phyloP scores from a whole-genome alignment of 2,113 vertebrate species.

The Lamprotornis superbus region DNA sequence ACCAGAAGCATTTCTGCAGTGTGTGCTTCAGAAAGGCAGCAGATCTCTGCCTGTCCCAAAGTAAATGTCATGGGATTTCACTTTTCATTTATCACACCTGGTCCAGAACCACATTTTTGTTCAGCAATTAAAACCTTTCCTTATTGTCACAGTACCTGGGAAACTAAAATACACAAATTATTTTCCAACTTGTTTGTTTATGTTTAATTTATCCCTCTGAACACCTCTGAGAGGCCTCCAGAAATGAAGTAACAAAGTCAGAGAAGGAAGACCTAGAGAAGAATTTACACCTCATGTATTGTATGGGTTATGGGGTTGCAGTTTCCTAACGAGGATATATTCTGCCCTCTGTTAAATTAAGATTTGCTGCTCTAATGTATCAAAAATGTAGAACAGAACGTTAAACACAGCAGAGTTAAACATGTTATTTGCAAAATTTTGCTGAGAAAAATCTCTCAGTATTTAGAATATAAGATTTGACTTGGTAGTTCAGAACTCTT shows the following conservation, averaged over 20 bases:
- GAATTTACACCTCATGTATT: neutral
- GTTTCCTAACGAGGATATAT: neutral
- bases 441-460: neutral
- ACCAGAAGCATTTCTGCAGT: neutral
- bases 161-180: neutral
- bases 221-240: neutral
- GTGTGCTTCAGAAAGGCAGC: neutral
- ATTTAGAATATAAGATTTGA: neutral
- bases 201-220: neutral
- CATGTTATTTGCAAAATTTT: neutral
- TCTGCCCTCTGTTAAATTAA: neutral
- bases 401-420: neutral
- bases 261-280: neutral
- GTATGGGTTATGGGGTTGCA: neutral
- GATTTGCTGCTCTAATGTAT: neutral
- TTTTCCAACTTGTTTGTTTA: neutral
- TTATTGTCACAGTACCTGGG: neutral
- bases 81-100: neutral
- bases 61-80: neutral
- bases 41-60: neutral
- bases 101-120: rapidly evolving
- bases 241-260: neutral
- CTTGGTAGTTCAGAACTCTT: neutral
- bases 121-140: neutral
- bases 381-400: neutral